Conservation (phyloP, 2,113 vertebrate species). For the Ranitomeya imitator region DNA sequence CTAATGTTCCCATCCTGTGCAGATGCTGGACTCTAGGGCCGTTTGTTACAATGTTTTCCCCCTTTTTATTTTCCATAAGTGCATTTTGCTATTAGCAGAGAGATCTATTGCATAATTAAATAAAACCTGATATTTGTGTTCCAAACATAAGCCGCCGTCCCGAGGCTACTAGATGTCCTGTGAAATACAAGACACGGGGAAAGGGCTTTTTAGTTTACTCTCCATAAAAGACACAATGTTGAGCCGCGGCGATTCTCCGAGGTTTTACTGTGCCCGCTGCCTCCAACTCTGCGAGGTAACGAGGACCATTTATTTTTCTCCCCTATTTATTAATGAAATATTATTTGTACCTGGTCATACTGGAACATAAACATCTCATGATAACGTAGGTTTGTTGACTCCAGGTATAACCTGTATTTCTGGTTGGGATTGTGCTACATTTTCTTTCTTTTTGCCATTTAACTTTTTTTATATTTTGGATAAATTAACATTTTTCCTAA, state of each 20-base stretch:
- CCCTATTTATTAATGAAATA: background rate
- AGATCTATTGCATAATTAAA: constrained; percentile 32
- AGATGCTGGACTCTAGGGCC: rapidly evolving
- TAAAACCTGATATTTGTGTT: constrained; percentile 29
- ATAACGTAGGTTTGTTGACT: background rate
- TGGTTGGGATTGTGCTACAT: background rate
- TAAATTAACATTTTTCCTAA: no score
- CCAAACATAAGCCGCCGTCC: constrained; percentile 8
- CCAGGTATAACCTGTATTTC: background rate
- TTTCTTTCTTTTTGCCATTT: background rate
- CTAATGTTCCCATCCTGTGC: background rate
- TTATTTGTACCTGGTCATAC: background rate
- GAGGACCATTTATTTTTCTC: background rate
- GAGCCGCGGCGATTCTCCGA: background rate
- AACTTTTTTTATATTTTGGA: background rate
- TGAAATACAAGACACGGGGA: background rate
- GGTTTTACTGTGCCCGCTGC: constrained; percentile 39
- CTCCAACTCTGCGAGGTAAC: constrained; percentile 38
- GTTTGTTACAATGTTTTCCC: background rate
- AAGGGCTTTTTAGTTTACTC: no score
- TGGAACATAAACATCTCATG: background rate
- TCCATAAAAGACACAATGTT: constrained; percentile 21
- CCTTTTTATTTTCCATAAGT: constrained; percentile 30
- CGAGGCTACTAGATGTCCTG: background rate
- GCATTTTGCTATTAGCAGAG: constrained; percentile 27